A percentile compares a stretch with the other conserved stretches of the same genome.
Conservation (phyloP, 2,797 vertebrate species). For the Sebastes oblongus region DNA sequence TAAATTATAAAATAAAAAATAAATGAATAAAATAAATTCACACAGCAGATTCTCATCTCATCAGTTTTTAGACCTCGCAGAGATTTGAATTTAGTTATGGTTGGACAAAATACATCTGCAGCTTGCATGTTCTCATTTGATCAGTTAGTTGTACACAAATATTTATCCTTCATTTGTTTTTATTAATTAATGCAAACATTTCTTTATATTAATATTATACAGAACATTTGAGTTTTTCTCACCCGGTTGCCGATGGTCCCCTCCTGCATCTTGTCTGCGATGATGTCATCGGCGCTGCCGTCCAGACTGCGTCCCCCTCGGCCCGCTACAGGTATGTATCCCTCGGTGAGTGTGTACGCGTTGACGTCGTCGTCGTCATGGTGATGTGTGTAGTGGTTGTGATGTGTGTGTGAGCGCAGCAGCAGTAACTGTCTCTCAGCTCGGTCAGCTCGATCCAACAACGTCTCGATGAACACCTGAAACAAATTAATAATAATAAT, state of each 20-base stretch:
- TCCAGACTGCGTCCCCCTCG: slow-evolving; percentile 62
- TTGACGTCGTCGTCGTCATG: background rate
- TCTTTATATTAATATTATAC: too few species aligned
- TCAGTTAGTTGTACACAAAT: too few species aligned
- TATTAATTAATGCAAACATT: too few species aligned
- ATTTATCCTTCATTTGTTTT: too few species aligned
- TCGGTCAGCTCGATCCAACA: slow-evolving; percentile 88
- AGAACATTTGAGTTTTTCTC: background rate
- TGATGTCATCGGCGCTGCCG: slow-evolving; percentile 38
- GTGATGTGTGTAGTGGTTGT: background rate
- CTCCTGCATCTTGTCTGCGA: slow-evolving; percentile 33
- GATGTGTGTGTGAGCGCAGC: slow-evolving; percentile 22
- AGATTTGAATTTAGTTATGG: too few species aligned
- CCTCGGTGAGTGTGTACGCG: background rate
- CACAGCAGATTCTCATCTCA: too few species aligned
- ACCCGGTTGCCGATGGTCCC: slow-evolving; percentile 55
- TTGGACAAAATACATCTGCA: too few species aligned
- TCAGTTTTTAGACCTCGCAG: too few species aligned
- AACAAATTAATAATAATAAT: too few species aligned
- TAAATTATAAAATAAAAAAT: too few species aligned
- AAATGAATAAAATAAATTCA: too few species aligned
- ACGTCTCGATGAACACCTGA: slow-evolving; percentile 88
- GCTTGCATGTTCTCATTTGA: too few species aligned
- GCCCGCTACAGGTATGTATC: background rate
- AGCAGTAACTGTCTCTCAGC: slow-evolving; percentile 89